Evolutionary conservation across 1,140 invertebrate genomes (phyloP).

Genomic region (Aphis craccivora): DNA sequence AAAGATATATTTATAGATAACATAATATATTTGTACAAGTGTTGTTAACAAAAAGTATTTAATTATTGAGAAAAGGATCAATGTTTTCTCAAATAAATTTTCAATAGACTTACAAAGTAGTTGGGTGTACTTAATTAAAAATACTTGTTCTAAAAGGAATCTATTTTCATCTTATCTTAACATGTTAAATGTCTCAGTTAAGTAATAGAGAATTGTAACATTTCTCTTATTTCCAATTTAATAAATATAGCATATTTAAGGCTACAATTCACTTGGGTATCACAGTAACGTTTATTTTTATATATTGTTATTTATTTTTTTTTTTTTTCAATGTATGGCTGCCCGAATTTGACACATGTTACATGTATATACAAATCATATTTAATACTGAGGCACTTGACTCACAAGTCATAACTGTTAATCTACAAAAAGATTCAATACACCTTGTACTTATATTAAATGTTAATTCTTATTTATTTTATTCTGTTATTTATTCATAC

Average conservation of each 20-base stretch:
- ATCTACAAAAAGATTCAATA: neutral
- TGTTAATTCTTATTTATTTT: neutral
- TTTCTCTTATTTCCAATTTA: neutral
- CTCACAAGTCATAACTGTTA: neutral
- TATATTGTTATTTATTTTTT: neutral
- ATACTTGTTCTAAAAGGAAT: no score
- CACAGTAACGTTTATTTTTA: neutral
- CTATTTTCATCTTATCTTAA: neutral
- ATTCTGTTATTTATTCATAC: neutral
- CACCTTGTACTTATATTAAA: slow-evolving; percentile 4
- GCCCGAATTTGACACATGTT: no score
- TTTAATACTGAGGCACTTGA: neutral
- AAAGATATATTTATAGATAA: neutral
- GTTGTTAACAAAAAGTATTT: neutral
- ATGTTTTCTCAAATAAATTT: neutral
- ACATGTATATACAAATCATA: neutral
- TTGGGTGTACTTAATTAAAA: neutral
- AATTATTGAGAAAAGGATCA: neutral
- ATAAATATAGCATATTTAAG: no score
- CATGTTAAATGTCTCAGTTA: neutral
- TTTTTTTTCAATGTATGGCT: neutral
- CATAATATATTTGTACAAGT: slow-evolving; percentile 20
- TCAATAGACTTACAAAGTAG: neutral
- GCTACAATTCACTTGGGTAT: neutral
- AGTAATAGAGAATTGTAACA: neutral